These are phyloP conservation scores for Gymnodraco acuticeps DNA, from an alignment of 2,797 vertebrate genomes.

Conservation along the genomic window DNA sequence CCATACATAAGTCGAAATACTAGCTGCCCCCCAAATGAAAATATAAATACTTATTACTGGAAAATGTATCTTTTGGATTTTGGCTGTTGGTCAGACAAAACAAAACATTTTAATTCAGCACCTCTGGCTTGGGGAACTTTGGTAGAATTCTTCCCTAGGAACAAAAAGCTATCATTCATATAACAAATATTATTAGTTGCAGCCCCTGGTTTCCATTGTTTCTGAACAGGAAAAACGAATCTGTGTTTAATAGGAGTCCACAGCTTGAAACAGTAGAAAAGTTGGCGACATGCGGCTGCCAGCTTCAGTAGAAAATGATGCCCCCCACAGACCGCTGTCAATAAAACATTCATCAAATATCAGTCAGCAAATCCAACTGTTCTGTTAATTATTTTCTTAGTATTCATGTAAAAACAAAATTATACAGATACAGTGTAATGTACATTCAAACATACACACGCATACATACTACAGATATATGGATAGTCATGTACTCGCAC, in stretches of 20 bases:
- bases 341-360: conserved; percentile 43
- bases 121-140: conserved; percentile 20
- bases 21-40: not conserved
- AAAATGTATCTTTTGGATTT: conserved; percentile 30
- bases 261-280: conserved; percentile 44
- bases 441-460: conserved; percentile 11
- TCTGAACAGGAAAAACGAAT: conserved; percentile 21
- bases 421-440: not conserved
- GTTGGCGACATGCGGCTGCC: conserved; percentile 34
- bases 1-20: not conserved
- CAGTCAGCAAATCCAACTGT: not conserved
- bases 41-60: conserved; percentile 4
- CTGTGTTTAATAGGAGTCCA: conserved; percentile 31
- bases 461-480: conserved; percentile 7
- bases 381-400: not conserved
- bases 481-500: not conserved
- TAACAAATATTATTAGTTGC: conserved; percentile 31
- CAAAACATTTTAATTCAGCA: conserved; percentile 11
- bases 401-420: not conserved
- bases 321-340: conserved; percentile 25
- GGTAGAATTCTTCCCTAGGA: not conserved
- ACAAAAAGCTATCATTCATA: not conserved
- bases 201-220: conserved; percentile 9
- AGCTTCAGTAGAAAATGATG: conserved; percentile 16
- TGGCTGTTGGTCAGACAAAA: conserved; percentile 16